These are phyloP conservation scores for Aphrophora alni DNA, from an alignment of 2,888 invertebrate genomes.

Conservation along the genomic window DNA sequence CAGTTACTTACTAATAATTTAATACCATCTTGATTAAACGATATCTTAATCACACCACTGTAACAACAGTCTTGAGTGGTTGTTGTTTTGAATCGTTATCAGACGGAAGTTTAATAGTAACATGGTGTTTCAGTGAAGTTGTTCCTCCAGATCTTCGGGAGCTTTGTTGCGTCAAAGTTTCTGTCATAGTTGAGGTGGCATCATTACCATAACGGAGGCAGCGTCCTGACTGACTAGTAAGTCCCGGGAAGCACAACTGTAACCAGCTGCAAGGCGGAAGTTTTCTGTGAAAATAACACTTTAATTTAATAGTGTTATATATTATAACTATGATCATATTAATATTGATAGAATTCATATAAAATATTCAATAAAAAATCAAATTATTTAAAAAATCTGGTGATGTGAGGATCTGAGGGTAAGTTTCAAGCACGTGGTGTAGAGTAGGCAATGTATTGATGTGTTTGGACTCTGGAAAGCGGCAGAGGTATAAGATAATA, in stretches of 20 bases:
- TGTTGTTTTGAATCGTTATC: conserved; percentile 9
- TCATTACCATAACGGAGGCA: conserved; percentile 35
- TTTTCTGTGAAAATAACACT: conserved; percentile 46
- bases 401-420: no score
- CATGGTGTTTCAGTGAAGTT: conserved; percentile 37
- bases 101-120: conserved; percentile 30
- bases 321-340: no score
- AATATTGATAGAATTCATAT: no score
- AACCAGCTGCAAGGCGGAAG: conserved; percentile 53
- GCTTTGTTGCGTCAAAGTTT: conserved; percentile 34
- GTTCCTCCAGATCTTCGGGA: conserved; percentile 30
- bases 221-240: conserved; percentile 26
- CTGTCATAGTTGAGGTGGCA: conserved; percentile 35
- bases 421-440: no score
- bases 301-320: no score
- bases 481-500: no score
- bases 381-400: no score
- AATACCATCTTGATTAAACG: no score
- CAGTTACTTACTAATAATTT: no score
- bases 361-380: no score
- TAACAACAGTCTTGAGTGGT: conserved; percentile 3
- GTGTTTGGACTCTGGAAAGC: no score
- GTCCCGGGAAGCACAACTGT: conserved; percentile 43
- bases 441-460: no score
- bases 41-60: conserved; percentile 12